phyloP scores from a whole-genome alignment of 2,797 vertebrate species.

The Chelonia mydas region DNA sequence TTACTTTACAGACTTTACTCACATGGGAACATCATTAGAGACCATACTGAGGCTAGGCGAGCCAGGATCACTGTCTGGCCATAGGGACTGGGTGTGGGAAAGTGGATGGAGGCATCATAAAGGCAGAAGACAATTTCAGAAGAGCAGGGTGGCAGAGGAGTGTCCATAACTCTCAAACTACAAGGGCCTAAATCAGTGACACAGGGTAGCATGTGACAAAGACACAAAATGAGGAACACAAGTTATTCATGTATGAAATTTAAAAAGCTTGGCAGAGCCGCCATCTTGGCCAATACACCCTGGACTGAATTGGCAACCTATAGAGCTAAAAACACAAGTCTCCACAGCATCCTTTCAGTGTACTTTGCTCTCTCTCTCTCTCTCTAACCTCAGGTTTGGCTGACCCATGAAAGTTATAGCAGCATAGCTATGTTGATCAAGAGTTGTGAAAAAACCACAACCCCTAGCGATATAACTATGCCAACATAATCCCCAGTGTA shows the following conservation, averaged over 20 bases:
- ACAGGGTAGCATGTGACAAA: neutral
- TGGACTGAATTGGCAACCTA: too few relatives aligned
- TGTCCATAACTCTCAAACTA: neutral
- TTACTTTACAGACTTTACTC: too few relatives aligned
- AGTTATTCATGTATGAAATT: neutral
- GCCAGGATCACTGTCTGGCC: neutral
- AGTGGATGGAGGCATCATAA: neutral
- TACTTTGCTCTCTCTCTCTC: neutral
- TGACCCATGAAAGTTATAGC: neutral
- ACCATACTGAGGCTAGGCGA: neutral
- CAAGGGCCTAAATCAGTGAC: neutral
- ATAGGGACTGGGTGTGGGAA: neutral
- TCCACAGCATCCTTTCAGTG: neutral
- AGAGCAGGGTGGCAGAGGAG: neutral
- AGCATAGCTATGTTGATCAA: neutral
- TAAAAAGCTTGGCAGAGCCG: neutral
- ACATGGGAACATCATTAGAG: neutral
- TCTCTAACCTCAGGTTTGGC: neutral
- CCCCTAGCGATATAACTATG: neutral
- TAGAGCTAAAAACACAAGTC: neutral
- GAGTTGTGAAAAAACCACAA: neutral
- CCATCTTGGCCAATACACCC: neutral
- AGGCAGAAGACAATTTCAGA: neutral
- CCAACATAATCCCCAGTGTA: neutral
- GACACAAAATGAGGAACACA: neutral